phyloP scores from a whole-genome alignment of 2,797 vertebrate species.

The Pteropus rufus region DNA sequence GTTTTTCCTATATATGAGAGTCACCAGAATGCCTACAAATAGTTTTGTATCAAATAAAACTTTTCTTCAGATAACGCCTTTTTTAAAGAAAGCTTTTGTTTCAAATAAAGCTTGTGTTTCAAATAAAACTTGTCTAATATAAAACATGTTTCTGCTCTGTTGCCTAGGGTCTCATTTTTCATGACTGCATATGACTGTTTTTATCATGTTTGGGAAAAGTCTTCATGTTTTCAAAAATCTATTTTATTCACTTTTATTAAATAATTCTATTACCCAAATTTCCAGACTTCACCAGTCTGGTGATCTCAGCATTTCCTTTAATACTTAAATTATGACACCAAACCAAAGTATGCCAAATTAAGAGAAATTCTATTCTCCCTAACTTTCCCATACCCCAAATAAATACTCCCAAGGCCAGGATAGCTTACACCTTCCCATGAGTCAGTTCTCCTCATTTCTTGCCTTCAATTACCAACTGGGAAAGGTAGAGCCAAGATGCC shows the following conservation, averaged over 20 bases:
- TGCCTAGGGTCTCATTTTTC: background rate
- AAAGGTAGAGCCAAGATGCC: background rate
- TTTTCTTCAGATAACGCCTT: background rate
- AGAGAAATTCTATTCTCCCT: background rate
- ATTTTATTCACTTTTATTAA: background rate
- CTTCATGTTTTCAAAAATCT: background rate
- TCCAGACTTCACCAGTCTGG: background rate
- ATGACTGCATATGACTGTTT: background rate
- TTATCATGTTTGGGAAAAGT: background rate
- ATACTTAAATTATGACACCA: background rate
- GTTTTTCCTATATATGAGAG: background rate
- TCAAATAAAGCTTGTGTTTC: background rate
- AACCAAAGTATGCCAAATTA: background rate
- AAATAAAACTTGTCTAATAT: slow-evolving; percentile 2
- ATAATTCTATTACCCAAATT: background rate
- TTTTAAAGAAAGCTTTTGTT: background rate
- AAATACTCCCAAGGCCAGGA: background rate
- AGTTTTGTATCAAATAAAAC: background rate
- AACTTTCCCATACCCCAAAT: background rate
- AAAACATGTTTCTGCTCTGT: background rate
- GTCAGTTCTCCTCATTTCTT: background rate
- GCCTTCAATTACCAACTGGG: background rate
- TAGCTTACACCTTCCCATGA: background rate
- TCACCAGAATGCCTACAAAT: background rate
- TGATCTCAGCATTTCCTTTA: background rate